Base-by-base conservation (phyloP, 2,888 invertebrate genomes). In the Xylota segnis region DNA sequence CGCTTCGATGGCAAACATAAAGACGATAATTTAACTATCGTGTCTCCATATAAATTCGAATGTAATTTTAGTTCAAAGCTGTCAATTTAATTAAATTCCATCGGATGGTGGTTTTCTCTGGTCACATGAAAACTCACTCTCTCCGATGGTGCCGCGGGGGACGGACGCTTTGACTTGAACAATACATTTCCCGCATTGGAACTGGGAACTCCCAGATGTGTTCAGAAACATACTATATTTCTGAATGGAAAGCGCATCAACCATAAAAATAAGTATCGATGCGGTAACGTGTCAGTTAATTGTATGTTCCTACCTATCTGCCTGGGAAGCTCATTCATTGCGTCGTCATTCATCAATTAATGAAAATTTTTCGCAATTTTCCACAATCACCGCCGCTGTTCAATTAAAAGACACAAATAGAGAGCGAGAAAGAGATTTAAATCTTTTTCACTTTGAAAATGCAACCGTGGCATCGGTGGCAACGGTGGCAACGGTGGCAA, bases 261-360 rank as follows among this genome's bases (percentile, higher is more conserved):
- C 63, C 70, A 75, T 75, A 72, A 68, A 23, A 86, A 86, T 76
- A 68, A 81, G 71, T 71, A 81, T 86, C 76, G 86, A 86, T 81
- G 86, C 81, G 86, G 86, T 86, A 68, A 77, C 76, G 61, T 63
- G 68, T 63, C 52, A 71, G 66, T 86, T 86, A 86, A 86, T 86
- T 82, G 82, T 32, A 32, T 23, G 32, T 37, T 70, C 65, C 65
- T 76, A 23, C 43, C 43, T 77, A 65, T 84, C 70, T 40, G 70
- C 58, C 43, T 81, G 84, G 81, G 84, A 84, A 81, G 75, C 75
- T 84, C 81, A 84, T 84, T 81, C 75, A 81, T 81, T 58, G 54
- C 47, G 58, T 76, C 75, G 70, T 43, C 79, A 79, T 84, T 84
- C 71, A 84, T 81, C 66, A 81, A 71, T 75, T 84, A 63, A 83